Base-by-base conservation (phyloP, 2,113 vertebrate species). In the Climacteris rufus region DNA sequence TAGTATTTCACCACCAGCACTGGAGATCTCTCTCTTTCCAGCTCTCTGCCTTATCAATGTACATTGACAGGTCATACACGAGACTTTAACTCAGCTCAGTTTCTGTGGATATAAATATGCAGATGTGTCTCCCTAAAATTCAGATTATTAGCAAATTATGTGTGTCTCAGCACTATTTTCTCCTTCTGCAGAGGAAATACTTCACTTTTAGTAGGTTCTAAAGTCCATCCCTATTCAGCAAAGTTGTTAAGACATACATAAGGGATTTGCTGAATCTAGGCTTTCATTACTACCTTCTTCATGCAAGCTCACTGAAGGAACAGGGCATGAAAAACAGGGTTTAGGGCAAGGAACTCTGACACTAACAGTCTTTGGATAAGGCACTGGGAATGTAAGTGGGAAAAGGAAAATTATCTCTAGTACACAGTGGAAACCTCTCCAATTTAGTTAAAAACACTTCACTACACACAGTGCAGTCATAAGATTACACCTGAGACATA, bases 151-250 rank as follows among this genome's bases (percentile, higher is more conserved):
- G 83, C 86, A 90, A 94, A 94, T 83, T 91, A 65, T 64, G 37
- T 63, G 60, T 27, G 33, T 33, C 47, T 94, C 94, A 94, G 93
- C 86, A 86, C 39, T 42, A 81, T 90, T 90, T 88, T n/a, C 90
- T 74, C 85, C 92, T 80, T 88, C 75, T 93, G 91, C 69, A 74
- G 79, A 83, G 83, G 39, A 93, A 90, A 95, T 90, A 40, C 65
- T 92, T 96, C 90, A 87, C 57, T 95, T 93, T 93, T 89, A 97
- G 71, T 77, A 54, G 50, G 72, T 90, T 65, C 40, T 89, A 78
- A 93, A 93, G 85, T 90, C 88, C 90, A 78, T 71, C 44, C 31
- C 47, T 81, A 57, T 91, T 93, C 87, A 91, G 83, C 53, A 95
- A 87, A 89, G 80, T 91, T 84, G 50, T 89, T 95, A 91, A 94